These are phyloP conservation scores for Xestia rhomboidea DNA, from an alignment of 2,888 invertebrate species.

Conservation along the genomic window DNA sequence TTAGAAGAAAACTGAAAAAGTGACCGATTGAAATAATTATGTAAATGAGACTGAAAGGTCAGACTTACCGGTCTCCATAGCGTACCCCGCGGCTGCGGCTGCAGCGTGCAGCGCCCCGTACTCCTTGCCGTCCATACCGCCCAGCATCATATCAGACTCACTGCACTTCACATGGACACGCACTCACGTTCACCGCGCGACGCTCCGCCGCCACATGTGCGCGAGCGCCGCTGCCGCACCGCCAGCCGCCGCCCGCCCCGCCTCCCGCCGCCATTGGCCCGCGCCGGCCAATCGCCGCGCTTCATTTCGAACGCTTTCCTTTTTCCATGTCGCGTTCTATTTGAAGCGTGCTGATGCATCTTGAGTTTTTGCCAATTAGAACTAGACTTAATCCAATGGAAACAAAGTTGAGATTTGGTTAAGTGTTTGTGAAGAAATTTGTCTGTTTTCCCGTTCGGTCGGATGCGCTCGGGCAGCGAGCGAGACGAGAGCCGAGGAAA, in stretches of 20 bases:
- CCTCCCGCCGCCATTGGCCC: slow-evolving; percentile 86
- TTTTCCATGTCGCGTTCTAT: slow-evolving; percentile 89
- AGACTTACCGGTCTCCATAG: slow-evolving; percentile 85
- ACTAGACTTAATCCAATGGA: slow-evolving; percentile 60
- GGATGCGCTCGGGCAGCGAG: slow-evolving; percentile 86
- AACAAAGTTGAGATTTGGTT: slow-evolving; percentile 52
- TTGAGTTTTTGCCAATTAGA: slow-evolving; percentile 59
- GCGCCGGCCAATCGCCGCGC: slow-evolving; percentile 88
- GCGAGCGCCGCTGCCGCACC: slow-evolving; percentile 69
- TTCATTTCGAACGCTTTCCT: slow-evolving; percentile 88
- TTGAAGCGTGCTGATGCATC: slow-evolving; percentile 88
- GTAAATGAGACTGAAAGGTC: background rate
- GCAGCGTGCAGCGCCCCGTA: slow-evolving; percentile 89
- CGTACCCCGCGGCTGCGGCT: slow-evolving; percentile 85
- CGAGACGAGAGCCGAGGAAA: slow-evolving; percentile 85
- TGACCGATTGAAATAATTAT: background rate
- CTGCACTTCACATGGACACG: slow-evolving; percentile 69
- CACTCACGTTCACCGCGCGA: slow-evolving; percentile 76
- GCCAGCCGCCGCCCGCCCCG: slow-evolving; percentile 72
- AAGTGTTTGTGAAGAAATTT: slow-evolving; percentile 69
- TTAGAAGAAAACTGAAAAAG: background rate
- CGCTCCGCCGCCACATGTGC: slow-evolving; percentile 75
- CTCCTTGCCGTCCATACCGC: slow-evolving; percentile 89
- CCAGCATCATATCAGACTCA: slow-evolving; percentile 84
- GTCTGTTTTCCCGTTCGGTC: slow-evolving; percentile 89